Evolutionary conservation across 1,140 invertebrate species (phyloP), one percentile per base, ranked within the genome.

Genomic region (Penaeus vannamei): DNA sequence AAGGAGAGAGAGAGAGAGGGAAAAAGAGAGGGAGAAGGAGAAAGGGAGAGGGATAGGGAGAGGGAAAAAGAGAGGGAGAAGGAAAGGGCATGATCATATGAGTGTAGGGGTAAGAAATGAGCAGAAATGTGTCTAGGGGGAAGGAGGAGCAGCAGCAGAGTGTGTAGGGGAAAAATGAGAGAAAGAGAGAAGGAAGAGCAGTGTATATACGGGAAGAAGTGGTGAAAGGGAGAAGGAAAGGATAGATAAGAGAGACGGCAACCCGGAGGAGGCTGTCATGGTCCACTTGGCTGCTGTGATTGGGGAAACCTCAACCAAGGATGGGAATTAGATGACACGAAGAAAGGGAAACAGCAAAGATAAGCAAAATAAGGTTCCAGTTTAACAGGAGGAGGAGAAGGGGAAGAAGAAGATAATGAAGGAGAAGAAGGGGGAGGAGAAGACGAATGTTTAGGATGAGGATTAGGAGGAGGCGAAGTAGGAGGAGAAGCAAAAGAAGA

Each of bases 291-390:
- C 53, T 17, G 53, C 53, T 14, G 53, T 14, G 62, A 84, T 69
- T 84, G 61, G 61, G 26, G 53, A 17, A 36, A 26, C 23, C n/a
- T n/a, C 29, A 29, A 10, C 12, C 14, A 26, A 46, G 62, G 12
- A 84, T 84, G 62, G 22, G 83, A 84, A 84, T 84, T 66, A 84
- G 62, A 42, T 19, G n/a, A 20, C 83, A 14, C 32, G 62, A 84
- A 20, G 26, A 42, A 62, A 66, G 23, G 53, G 42, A 26, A 59
- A 36, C 22, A n/a, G 26, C 64, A 19, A 76, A 69, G 66, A 53
- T 17, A 62, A 46, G 29, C 61, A 64, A 46, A 53, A 85, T 46
- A 62, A 76, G 64, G 64, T 22, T 32, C 19, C 20, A 42, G 42
- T 29, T 26, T 36, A 61, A 76, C 66, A 77, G 76, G 85, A 29